phyloP scores from a whole-genome alignment of 2,113 vertebrate genomes.

The Catharus minimus region DNA sequence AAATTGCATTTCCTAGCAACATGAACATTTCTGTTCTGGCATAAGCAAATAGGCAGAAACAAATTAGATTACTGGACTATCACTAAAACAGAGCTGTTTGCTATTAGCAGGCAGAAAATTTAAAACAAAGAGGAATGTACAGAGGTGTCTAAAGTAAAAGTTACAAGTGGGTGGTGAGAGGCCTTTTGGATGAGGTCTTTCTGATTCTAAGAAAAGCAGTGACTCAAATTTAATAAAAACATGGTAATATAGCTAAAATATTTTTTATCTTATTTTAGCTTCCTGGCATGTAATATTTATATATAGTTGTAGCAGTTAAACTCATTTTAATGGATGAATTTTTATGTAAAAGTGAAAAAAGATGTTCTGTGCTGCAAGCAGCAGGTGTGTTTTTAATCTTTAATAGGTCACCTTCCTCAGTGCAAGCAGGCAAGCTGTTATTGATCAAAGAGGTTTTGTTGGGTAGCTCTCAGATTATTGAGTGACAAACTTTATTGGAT shows the following conservation, averaged over 20 bases:
- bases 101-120: slow-evolving; percentile 37
- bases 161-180: slow-evolving; percentile 14
- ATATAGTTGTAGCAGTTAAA: slow-evolving; percentile 68
- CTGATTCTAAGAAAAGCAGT: slow-evolving; percentile 41
- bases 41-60: slow-evolving; percentile 9
- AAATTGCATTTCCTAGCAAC: not conserved
- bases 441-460: slow-evolving; percentile 87
- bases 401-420: slow-evolving; percentile 86
- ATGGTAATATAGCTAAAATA: slow-evolving; percentile 24
- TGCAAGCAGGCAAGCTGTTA: slow-evolving; percentile 83
- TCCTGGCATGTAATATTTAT: slow-evolving; percentile 66
- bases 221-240: slow-evolving; percentile 55
- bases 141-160: not conserved
- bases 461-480: slow-evolving; percentile 83
- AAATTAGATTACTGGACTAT: slow-evolving; percentile 43
- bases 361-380: slow-evolving; percentile 74
- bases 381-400: slow-evolving; percentile 85
- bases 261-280: slow-evolving; percentile 61
- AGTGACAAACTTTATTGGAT: slow-evolving; percentile 88
- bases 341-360: slow-evolving; percentile 74
- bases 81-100: not conserved
- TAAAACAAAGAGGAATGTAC: not conserved
- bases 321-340: slow-evolving; percentile 72
- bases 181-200: slow-evolving; percentile 27
- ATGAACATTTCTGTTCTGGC: slow-evolving; percentile 24